phyloP scores from a whole-genome alignment of 2,797 vertebrate genomes.

The Lophius americanus region DNA sequence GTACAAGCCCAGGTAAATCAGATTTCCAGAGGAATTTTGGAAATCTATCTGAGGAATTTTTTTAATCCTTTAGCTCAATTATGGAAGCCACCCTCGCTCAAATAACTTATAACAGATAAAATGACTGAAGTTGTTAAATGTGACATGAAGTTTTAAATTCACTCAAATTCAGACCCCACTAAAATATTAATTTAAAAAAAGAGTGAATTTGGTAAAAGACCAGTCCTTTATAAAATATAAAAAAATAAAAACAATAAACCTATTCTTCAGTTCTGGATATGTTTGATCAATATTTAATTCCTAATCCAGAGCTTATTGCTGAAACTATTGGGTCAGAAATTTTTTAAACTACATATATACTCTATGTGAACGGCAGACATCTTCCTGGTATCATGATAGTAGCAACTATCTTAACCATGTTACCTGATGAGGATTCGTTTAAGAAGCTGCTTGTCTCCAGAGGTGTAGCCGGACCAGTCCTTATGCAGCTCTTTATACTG shows the following conservation, averaged over 20 bases:
- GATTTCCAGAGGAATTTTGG: too few relatives aligned
- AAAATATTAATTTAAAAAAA: too few relatives aligned
- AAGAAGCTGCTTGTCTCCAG: constrained; percentile 90
- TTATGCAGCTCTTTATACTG: constrained; percentile 90
- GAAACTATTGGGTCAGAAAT: background rate
- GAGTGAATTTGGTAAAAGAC: too few relatives aligned
- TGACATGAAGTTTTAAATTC: too few relatives aligned
- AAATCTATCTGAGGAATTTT: background rate
- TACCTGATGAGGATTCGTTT: constrained; percentile 91
- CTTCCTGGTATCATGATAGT: too few relatives aligned
- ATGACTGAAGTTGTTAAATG: too few relatives aligned
- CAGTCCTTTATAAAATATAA: too few relatives aligned
- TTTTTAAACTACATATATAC: background rate
- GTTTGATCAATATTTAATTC: background rate
- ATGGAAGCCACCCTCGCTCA: background rate
- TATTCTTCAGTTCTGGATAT: too few relatives aligned
- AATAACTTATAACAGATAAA: background rate
- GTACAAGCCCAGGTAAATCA: background rate
- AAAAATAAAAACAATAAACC: too few relatives aligned
- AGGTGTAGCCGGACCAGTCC: constrained; percentile 93
- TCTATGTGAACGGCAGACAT: background rate
- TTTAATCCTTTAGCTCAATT: background rate
- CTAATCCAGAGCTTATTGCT: background rate
- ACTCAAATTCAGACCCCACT: too few relatives aligned
- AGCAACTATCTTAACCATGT: background rate